phyloP scores from a whole-genome alignment of 2,797 vertebrate genomes.

The Acrocephalus scirpaceus region DNA sequence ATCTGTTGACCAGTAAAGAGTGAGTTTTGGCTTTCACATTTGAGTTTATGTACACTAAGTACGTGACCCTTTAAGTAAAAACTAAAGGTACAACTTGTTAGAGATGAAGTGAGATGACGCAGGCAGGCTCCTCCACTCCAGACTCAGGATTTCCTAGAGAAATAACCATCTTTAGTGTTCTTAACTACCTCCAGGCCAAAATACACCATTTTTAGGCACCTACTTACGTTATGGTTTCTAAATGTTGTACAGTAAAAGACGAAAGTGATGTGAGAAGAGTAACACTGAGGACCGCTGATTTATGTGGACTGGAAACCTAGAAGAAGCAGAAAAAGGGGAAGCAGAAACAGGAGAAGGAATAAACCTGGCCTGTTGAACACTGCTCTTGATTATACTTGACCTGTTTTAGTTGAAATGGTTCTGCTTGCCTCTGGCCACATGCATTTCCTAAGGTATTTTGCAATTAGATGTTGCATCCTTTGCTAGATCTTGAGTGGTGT shows the following conservation, averaged over 20 bases:
- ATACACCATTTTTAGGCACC: background rate
- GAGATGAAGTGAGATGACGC: background rate
- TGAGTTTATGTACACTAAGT: background rate
- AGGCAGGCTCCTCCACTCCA: background rate
- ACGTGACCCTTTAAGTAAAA: background rate
- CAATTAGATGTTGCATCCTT: background rate
- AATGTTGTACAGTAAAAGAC: background rate
- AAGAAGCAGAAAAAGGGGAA: background rate
- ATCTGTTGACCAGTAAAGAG: background rate
- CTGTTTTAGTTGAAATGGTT: background rate
- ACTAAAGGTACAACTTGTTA: background rate
- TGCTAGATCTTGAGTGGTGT: background rate
- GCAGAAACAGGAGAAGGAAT: background rate
- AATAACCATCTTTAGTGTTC: background rate
- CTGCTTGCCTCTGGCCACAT: slow-evolving; percentile 4
- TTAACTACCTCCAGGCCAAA: background rate
- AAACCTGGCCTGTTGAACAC: background rate
- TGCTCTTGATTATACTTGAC: background rate
- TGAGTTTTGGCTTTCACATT: background rate
- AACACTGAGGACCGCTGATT: background rate
- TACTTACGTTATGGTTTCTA: background rate
- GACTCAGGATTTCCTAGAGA: background rate
- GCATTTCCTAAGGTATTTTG: background rate
- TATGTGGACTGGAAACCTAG: background rate
- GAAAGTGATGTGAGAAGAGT: background rate